Conservation (phyloP, 2,797 vertebrate species). For the Sebastes diploproa region DNA sequence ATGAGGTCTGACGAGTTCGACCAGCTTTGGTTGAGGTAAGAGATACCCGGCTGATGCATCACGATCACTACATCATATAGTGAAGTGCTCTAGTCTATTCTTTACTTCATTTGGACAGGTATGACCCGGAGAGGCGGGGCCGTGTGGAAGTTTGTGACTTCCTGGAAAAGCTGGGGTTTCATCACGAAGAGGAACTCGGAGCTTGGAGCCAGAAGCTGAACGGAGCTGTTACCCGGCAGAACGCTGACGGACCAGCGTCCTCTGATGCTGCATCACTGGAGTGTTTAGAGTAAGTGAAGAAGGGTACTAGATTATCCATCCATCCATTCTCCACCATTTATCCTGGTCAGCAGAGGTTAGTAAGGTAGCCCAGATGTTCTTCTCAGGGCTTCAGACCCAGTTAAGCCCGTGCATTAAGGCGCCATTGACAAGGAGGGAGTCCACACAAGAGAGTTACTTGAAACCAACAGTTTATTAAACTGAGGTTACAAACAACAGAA, state of each 20-base stretch:
- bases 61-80: not conserved
- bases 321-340: no score
- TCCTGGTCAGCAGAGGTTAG: not conserved
- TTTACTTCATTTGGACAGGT: constrained; percentile 24
- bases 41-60: not conserved
- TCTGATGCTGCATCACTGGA: constrained; percentile 1
- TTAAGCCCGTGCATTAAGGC: no score
- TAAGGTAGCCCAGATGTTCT: not conserved
- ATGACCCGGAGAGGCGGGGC: constrained; percentile 21
- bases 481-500: not conserved
- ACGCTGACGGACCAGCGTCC: not conserved
- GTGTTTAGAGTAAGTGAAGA: constrained; percentile 1
- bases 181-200: not conserved
- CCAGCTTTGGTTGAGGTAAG: constrained; percentile 48
- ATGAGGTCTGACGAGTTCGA: constrained; percentile 34
- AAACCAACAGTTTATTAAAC: not conserved
- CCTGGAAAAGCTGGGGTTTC: constrained; percentile 21
- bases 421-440: not conserved
- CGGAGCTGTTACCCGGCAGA: not conserved
- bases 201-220: not conserved
- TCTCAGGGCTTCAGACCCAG: not conserved
- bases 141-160: constrained; percentile 33
- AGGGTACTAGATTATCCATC: no score
- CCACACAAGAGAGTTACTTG: not conserved
- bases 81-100: not conserved